Conservation (phyloP, 1,140 invertebrate species). For the Magallana angulata region DNA sequence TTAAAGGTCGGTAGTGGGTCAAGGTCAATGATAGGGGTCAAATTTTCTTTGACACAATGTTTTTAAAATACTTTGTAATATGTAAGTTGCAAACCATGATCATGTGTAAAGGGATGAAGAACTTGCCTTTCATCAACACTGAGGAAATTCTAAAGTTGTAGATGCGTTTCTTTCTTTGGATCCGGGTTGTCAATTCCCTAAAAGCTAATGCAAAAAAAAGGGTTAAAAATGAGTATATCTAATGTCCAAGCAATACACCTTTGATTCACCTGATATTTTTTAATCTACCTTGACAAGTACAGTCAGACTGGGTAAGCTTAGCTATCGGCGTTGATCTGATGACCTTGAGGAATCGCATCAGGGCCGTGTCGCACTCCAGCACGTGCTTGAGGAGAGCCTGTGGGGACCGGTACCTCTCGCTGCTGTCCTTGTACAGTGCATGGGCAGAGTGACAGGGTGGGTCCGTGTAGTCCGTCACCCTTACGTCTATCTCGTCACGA, state of each 20-base stretch:
- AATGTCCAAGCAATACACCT: no score
- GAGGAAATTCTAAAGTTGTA: slow-evolving; percentile 12
- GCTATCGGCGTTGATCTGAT: background rate
- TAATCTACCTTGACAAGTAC: background rate
- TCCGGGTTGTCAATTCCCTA: background rate
- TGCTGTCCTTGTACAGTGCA: background rate
- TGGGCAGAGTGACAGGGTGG: background rate
- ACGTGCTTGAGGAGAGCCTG: slow-evolving; percentile 10
- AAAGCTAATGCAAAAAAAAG: background rate
- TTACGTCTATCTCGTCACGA: background rate
- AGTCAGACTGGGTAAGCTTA: background rate
- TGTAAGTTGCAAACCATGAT: background rate
- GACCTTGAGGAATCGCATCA: background rate
- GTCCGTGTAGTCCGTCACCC: background rate
- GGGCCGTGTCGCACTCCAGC: slow-evolving; percentile 1
- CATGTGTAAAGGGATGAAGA: background rate
- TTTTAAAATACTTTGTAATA: no score
- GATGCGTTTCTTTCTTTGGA: background rate
- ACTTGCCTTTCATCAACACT: background rate
- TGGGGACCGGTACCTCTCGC: background rate
- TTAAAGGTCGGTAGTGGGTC: no score
- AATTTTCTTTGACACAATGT: no score
- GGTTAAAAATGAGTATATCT: no score
- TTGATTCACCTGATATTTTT: background rate
- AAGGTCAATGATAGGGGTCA: no score